phyloP scores from a whole-genome alignment of 2,113 vertebrate species.

The Isurus oxyrinchus region DNA sequence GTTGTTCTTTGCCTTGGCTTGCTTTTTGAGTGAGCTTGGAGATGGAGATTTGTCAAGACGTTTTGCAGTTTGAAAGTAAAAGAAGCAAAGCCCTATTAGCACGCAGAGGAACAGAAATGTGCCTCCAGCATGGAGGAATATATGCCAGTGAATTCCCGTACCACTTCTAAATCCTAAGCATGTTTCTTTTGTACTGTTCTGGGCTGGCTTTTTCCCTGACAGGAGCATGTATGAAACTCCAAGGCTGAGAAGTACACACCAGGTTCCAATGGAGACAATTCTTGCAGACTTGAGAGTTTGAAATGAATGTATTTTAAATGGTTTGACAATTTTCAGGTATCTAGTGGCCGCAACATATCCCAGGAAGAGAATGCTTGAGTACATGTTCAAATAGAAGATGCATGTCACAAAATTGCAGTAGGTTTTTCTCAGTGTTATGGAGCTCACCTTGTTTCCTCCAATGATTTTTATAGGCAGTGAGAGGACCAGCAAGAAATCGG shows the following conservation, averaged over 20 bases:
- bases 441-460: conserved; percentile 41
- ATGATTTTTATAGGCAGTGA: conserved; percentile 51
- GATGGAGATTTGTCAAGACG: rapidly evolving
- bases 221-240: background rate
- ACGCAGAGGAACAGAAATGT: background rate
- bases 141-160: background rate
- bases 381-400: conserved; percentile 61
- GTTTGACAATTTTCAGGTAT: conserved; percentile 16
- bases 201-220: background rate
- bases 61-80: conserved; percentile 8
- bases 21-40: conserved; percentile 38
- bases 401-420: conserved; percentile 55
- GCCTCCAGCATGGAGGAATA: background rate
- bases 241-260: background rate
- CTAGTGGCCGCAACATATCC: conserved; percentile 37
- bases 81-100: background rate
- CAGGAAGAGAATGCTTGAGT: conserved; percentile 65
- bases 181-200: background rate
- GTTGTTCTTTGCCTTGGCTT: conserved; percentile 50
- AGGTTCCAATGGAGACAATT: background rate
- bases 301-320: background rate
- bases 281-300: background rate
- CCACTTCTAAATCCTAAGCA: background rate
- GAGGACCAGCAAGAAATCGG: conserved; percentile 58
- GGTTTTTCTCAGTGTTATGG: conserved; percentile 31